Evolutionary conservation across 2,113 vertebrate genomes (phyloP), one percentile per base, ranked within the genome.

Genomic region (Tonatia bakeri): DNA sequence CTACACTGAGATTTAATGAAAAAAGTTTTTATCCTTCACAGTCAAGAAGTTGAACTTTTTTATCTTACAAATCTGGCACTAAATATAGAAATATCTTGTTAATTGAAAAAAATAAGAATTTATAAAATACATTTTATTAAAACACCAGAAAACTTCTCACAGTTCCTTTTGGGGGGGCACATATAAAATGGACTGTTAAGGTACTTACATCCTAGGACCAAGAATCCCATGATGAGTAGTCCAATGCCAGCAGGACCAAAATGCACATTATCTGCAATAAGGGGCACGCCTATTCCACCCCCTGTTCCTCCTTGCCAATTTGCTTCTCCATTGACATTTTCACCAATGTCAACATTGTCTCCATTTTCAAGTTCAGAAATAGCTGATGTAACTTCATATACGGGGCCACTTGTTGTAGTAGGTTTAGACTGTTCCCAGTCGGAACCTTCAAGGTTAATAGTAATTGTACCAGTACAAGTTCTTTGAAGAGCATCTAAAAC

Each of bases 191-290:
- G 33, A 79, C 9, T 22, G 1, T 61, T 59, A 12, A 64, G 56
- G 8, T 52, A 99, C 99, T 98, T 96, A 99, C 99, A 79, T 89
- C 98, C 93, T 61, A 99, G 87, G 59, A 99, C 86, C 82, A 98
- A 69, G 89, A 87, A 89, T 59, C 98, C 97, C 85, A 93, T 72
- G 92, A 99, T 59, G 45, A 99, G 87, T 5, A 98, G 93, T 20
- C 98, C 97, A 24, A 99, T 98, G 61, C 98, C 98, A 19, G 98
- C 91, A 77, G 96, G 87, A 73, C 98, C 97, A 4, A 99, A 89
- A 75, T 97, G 92, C 3, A 97, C 38, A 0, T 90, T 88, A 22
- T 77, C 75, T 52, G 75, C 45, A 6, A 77, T 31, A 64, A 64
- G 61, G 61, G 61, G 61, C 28, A 64, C 28, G 2, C 59, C 24